Evolutionary conservation across 1,140 invertebrate genomes (phyloP).

Genomic region (Bombus balteatus): DNA sequence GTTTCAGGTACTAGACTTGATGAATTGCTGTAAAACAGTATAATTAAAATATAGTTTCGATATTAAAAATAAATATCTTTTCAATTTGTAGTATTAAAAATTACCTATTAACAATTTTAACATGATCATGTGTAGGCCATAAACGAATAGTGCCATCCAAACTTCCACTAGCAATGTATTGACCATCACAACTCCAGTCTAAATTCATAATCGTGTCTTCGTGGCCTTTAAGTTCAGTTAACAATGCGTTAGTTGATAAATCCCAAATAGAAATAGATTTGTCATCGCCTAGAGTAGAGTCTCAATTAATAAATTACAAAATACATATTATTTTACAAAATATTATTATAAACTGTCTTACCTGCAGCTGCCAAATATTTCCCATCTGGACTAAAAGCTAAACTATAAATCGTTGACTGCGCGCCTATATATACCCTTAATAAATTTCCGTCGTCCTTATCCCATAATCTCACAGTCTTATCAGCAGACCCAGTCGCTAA

Average conservation of each 20-base stretch:
- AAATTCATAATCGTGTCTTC: slow-evolving; percentile 85
- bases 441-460: slow-evolving; percentile 85
- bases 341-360: slow-evolving; percentile 62
- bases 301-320: slow-evolving; percentile 8
- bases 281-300: slow-evolving; percentile 84
- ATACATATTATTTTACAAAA: not conserved
- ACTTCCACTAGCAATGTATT: slow-evolving; percentile 85
- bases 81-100: slow-evolving; percentile 19
- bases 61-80: slow-evolving; percentile 22
- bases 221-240: slow-evolving; percentile 86
- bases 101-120: slow-evolving; percentile 81
- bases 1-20: slow-evolving; percentile 64
- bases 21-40: slow-evolving; percentile 71
- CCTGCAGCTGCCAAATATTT: slow-evolving; percentile 87
- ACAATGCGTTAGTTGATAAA: slow-evolving; percentile 84
- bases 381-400: slow-evolving; percentile 89
- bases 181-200: slow-evolving; percentile 85
- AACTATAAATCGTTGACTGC: slow-evolving; percentile 84
- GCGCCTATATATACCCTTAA: slow-evolving; percentile 86
- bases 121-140: slow-evolving; percentile 84
- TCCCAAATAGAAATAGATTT: slow-evolving; percentile 88
- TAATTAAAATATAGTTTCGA: not conserved
- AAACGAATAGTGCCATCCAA: slow-evolving; percentile 84
- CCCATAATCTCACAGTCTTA: slow-evolving; percentile 90
- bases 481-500: slow-evolving; percentile 91